Percentiles rank a stretch among this genome's conserved stretches.
Conservation (phyloP, 2,113 vertebrate genomes). For the Calypte anna region DNA sequence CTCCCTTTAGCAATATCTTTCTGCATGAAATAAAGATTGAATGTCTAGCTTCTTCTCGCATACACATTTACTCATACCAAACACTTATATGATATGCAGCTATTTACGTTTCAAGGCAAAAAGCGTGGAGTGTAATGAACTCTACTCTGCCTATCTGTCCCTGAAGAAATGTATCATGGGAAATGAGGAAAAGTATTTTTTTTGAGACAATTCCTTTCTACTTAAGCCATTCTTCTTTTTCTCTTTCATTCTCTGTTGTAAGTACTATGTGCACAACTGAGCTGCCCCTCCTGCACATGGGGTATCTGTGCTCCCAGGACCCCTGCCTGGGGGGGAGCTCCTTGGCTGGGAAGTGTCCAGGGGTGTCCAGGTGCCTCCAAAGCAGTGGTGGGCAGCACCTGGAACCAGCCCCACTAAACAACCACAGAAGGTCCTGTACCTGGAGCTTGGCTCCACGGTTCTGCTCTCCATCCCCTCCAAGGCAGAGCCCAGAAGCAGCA, state of each 20-base stretch:
- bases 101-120: slow-evolving; percentile 72
- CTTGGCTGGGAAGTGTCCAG: no score
- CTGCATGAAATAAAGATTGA: slow-evolving; percentile 75
- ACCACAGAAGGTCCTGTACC: background rate
- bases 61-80: slow-evolving; percentile 65
- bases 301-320: background rate
- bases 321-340: no score
- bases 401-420: background rate
- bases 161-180: slow-evolving; percentile 20
- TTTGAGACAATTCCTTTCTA: slow-evolving; percentile 27
- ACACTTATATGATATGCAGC: slow-evolving; percentile 64
- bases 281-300: fast-evolving
- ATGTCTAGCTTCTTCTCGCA: slow-evolving; percentile 61
- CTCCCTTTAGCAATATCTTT: slow-evolving; percentile 72
- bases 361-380: background rate
- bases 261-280: background rate
- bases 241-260: background rate
- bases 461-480: fast-evolving
- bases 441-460: background rate
- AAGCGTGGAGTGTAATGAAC: slow-evolving; percentile 41
- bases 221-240: background rate
- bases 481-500: background rate
- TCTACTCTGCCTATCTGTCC: slow-evolving; percentile 41
- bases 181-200: slow-evolving; percentile 21
- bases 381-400: fast-evolving